Evolutionary conservation across 2,888 invertebrate genomes (phyloP), one percentile per base, ranked within the genome.

Genomic region (Xanthostigma xanthostigma): DNA sequence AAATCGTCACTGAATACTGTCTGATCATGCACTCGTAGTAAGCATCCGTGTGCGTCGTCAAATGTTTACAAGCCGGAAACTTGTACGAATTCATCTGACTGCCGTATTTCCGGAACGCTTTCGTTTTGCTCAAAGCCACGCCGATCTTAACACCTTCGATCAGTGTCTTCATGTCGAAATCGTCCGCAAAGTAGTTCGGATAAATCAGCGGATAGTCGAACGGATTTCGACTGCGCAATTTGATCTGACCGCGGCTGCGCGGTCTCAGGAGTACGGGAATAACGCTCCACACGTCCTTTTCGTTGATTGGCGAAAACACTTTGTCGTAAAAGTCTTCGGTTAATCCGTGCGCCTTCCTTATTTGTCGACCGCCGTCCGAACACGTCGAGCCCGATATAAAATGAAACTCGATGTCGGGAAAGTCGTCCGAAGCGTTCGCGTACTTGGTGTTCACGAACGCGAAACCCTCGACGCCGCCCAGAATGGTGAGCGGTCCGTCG

Each of bases 21-120:
- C 84, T 68, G 14, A 89, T 84, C 85, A 89, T 85, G 58, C 91
- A 92, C 60, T 89, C 90, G 82, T 87, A 90, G 60, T 83, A 90
- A 2, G 74, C 68, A 60, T 91, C 90, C 0, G 83, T 78, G 59
- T 79, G 84, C 50, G 75, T 70, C 1, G 72, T 72, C 10, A 84
- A 65, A 46, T 79, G 76, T 10, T 73, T 71, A 57, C 92, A 92
- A 1, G 84, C 84, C 0, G 89, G 90, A 64, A 87, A 91, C 0
- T 78, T 75, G 39, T 76, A 72, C 33, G 77, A 74, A 54, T 84
- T 81, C 37, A 90, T 63, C 33, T 74, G 68, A 9, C 88, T 86
- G 0, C 83, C 85, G 57, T 80, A 83, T 48, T 76, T 71, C 56
- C 78, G 76, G 65, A 91, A 88, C 0, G 89, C 79, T 43, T 78